Conservation (phyloP, 2,888 invertebrate genomes). For the Timandra comae region DNA sequence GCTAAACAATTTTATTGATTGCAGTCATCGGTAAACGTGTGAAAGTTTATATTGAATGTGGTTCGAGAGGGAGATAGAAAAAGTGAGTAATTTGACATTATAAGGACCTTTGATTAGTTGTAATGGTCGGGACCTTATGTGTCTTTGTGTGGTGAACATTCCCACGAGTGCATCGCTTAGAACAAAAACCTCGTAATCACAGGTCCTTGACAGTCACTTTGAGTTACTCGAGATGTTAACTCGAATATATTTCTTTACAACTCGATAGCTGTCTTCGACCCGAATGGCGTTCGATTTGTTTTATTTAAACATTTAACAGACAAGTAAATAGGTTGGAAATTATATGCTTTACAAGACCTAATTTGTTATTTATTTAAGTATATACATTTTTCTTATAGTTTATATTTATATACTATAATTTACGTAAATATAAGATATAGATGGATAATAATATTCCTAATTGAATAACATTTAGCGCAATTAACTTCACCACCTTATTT, state of each 20-base stretch:
- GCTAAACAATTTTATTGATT: constrained; percentile 18
- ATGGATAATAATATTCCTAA: too few relatives aligned
- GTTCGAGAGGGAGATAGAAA: constrained; percentile 13
- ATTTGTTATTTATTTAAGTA: too few relatives aligned
- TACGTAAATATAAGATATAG: too few relatives aligned
- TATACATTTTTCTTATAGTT: too few relatives aligned
- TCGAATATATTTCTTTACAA: constrained; percentile 23
- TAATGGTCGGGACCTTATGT: constrained; percentile 21
- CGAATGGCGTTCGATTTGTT: constrained; percentile 26
- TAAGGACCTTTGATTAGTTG: constrained; percentile 18
- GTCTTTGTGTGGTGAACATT: constrained; percentile 27
- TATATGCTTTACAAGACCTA: too few relatives aligned
- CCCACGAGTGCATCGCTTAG: constrained; percentile 28
- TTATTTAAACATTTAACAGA: constrained; percentile 22
- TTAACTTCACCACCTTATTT: too few relatives aligned
- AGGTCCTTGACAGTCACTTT: constrained; percentile 39
- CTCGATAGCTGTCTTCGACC: constrained; percentile 16
- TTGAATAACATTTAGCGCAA: too few relatives aligned
- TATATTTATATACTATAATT: too few relatives aligned
- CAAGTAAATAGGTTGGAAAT: constrained; percentile 17
- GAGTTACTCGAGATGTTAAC: constrained; percentile 25
- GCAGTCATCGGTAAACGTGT: constrained; percentile 5
- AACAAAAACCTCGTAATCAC: constrained; percentile 35
- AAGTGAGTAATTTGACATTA: constrained; percentile 20
- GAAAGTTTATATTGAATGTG: constrained; percentile 11